A percentile compares a stretch with the other conserved stretches of the same genome.
These are phyloP conservation scores for Macrosteles quadrilineatus DNA, from an alignment of 1,140 invertebrate species.

Conservation along the genomic window DNA sequence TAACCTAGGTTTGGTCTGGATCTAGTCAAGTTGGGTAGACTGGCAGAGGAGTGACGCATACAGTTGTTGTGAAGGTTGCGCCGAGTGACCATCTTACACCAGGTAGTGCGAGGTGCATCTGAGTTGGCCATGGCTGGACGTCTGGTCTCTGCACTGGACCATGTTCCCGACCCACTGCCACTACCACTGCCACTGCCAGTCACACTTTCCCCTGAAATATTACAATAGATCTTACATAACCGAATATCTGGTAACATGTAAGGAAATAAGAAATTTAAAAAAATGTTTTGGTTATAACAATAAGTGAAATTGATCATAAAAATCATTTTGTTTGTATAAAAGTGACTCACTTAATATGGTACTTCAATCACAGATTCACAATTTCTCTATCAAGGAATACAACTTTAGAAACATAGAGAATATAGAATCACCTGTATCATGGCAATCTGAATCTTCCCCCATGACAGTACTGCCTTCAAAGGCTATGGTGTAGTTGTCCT, in stretches of 20 bases:
- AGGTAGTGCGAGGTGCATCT: conserved; percentile 77
- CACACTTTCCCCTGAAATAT: too few species aligned
- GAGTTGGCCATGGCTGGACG: conserved; percentile 74
- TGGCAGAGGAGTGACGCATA: conserved; percentile 33
- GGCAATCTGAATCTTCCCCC: conserved; percentile 79
- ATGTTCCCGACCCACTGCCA: conserved; percentile 12
- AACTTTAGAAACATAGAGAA: too few species aligned
- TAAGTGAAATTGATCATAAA: too few species aligned
- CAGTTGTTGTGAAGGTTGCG: conserved; percentile 25
- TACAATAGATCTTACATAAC: too few species aligned
- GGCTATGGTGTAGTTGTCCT: conserved; percentile 92
- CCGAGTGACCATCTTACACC: conserved; percentile 68
- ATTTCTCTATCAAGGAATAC: too few species aligned
- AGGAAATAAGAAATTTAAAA: too few species aligned
- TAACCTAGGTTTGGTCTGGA: background rate
- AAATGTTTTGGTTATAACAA: too few species aligned
- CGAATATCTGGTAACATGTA: too few species aligned
- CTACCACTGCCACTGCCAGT: background rate
- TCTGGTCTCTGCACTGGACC: conserved; percentile 29
- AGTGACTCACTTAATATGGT: too few species aligned
- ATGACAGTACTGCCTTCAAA: conserved; percentile 86
- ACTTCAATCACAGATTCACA: too few species aligned
- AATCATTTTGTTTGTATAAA: too few species aligned
- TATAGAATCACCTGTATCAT: conserved; percentile 50
- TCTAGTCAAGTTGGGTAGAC: conserved; percentile 66